These are phyloP conservation scores for Micromesistius poutassou DNA, from an alignment of 2,797 vertebrate genomes.

Conservation along the genomic window DNA sequence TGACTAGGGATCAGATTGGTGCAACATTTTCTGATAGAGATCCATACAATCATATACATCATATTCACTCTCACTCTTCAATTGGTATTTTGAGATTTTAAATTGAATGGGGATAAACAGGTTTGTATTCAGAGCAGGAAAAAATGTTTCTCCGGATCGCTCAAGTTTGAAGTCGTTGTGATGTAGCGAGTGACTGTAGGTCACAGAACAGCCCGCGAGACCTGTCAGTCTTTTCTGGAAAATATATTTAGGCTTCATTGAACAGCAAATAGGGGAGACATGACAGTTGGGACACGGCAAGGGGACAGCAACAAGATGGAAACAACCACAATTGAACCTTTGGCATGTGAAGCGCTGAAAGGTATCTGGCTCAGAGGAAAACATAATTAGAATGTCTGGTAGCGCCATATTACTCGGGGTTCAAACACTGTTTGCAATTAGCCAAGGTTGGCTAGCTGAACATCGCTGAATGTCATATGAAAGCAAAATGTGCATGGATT, in stretches of 20 bases:
- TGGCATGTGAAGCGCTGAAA: neutral
- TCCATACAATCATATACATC: neutral
- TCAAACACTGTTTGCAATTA: neutral
- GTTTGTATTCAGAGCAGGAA: conserved; percentile 6
- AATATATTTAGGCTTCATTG: neutral
- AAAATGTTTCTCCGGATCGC: conserved; percentile 15
- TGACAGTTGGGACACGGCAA: neutral
- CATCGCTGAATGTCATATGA: neutral
- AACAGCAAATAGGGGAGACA: conserved; percentile 1
- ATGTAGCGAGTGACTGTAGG: neutral
- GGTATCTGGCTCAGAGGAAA: neutral
- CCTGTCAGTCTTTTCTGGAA: neutral
- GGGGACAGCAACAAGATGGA: neutral
- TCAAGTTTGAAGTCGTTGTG: neutral
- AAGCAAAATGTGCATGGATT: neutral
- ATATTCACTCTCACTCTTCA: neutral
- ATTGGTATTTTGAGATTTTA: neutral
- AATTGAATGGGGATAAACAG: neutral
- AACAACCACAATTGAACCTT: neutral
- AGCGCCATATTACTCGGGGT: neutral
- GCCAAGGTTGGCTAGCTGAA: neutral
- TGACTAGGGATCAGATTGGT: neutral
- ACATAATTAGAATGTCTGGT: neutral
- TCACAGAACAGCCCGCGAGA: neutral
- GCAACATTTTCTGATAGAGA: neutral